phyloP scores from a whole-genome alignment of 2,888 invertebrate genomes.

The Cheilosia variabilis region DNA sequence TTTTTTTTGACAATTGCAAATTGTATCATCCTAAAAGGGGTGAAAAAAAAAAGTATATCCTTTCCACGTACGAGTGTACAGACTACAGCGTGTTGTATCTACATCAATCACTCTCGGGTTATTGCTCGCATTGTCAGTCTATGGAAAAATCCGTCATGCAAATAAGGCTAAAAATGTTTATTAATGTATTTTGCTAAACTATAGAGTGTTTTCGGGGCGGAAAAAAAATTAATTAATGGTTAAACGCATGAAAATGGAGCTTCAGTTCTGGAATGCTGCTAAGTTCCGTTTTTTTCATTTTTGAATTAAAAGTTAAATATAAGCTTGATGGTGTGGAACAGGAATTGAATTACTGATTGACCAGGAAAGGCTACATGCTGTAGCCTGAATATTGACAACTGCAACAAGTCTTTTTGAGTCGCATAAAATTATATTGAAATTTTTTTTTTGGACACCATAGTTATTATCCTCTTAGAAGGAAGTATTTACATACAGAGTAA shows the following conservation, averaged over 20 bases:
- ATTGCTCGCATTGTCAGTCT: slow-evolving; percentile 52
- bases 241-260: background rate
- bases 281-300: too few relatives aligned
- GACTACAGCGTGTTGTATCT: background rate
- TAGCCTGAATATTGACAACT: too few relatives aligned
- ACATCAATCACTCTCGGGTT: slow-evolving; percentile 54
- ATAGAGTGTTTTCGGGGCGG: background rate
- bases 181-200: slow-evolving; percentile 11
- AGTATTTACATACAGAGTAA: too few relatives aligned
- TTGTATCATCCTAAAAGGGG: slow-evolving; percentile 28
- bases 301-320: too few relatives aligned
- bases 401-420: too few relatives aligned
- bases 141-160: slow-evolving; percentile 47
- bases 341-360: too few relatives aligned
- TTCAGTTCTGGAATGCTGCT: too few relatives aligned
- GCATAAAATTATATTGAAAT: too few relatives aligned
- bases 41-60: background rate
- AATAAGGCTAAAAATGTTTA: slow-evolving; percentile 30
- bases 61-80: background rate
- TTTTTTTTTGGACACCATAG: too few relatives aligned
- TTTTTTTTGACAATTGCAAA: slow-evolving; percentile 54
- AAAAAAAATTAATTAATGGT: background rate
- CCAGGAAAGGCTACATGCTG: too few relatives aligned
- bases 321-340: too few relatives aligned
- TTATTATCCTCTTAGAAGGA: too few relatives aligned